These are phyloP conservation scores for Bubo scandiacus DNA, from an alignment of 2,113 vertebrate genomes.

Conservation along the genomic window DNA sequence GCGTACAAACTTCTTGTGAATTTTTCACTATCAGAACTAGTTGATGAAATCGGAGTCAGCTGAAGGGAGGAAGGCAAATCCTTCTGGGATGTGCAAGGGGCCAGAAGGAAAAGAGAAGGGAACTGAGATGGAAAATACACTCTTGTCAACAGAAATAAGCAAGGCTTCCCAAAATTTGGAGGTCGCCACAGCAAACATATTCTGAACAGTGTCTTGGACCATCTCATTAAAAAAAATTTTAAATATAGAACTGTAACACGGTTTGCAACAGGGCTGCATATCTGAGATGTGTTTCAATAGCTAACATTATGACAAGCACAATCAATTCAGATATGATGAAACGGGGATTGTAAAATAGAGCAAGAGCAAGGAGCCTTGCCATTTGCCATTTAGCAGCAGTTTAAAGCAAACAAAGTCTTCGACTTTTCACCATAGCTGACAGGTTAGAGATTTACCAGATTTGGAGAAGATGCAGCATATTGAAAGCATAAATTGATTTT, in stretches of 20 bases:
- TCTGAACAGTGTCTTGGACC: neutral
- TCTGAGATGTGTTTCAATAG: neutral
- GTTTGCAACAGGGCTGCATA: neutral
- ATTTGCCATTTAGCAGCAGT: neutral
- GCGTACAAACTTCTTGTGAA: neutral
- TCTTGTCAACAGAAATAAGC: neutral
- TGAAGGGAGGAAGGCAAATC: neutral
- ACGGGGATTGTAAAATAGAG: neutral
- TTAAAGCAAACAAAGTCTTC: slow-evolving; percentile 16
- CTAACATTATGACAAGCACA: neutral
- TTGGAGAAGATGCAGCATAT: neutral
- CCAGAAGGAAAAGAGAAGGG: neutral
- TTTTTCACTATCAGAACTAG: neutral
- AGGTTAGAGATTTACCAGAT: neutral
- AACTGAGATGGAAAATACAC: neutral
- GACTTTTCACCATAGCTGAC: slow-evolving; percentile 12
- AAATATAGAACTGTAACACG: neutral
- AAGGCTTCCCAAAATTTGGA: neutral
- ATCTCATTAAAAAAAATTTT: neutral
- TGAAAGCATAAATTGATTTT: neutral
- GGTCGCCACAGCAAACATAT: neutral
- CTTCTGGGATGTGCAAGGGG: neutral
- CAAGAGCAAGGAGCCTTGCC: neutral
- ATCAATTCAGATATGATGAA: neutral
- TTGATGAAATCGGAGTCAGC: neutral